Conservation (phyloP, 1,140 invertebrate species). For the Drosophila pectinifera region DNA sequence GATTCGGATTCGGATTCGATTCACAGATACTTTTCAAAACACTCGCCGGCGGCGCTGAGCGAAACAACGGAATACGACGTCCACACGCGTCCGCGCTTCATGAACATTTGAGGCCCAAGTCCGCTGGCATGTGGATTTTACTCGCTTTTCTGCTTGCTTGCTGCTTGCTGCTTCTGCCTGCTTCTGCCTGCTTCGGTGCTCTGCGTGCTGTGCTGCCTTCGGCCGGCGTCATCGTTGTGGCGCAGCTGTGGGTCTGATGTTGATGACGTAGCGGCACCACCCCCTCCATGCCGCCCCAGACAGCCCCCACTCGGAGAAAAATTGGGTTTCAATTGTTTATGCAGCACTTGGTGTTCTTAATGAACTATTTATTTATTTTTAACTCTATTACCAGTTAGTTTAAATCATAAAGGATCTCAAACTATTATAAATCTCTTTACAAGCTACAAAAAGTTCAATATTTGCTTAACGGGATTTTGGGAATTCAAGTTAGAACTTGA, state of each 20-base stretch:
- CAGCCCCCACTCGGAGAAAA: not conserved
- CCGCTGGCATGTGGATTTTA: slow-evolving; percentile 75
- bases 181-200: slow-evolving; percentile 19
- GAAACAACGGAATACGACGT: slow-evolving; percentile 45
- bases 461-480: not conserved
- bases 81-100: slow-evolving; percentile 78
- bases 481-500: not conserved
- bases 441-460: no score
- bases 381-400: not conserved
- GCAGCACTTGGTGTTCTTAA: not conserved
- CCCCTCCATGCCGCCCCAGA: slow-evolving; percentile 6
- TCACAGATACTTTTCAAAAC: slow-evolving; percentile 18
- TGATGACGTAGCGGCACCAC: slow-evolving; percentile 66
- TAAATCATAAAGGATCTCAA: not conserved
- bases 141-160: slow-evolving; percentile 49
- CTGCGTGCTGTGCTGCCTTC: slow-evolving; percentile 38
- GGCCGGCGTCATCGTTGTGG: slow-evolving; percentile 47
- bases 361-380: not conserved
- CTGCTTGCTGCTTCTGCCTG: slow-evolving; percentile 38
- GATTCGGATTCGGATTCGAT: slow-evolving; percentile 17
- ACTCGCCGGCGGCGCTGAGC: slow-evolving; percentile 33
- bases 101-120: slow-evolving; percentile 68
- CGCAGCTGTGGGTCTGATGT: slow-evolving; percentile 71
- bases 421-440: not conserved
- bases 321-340: not conserved